Evolutionary conservation across 2,113 vertebrate species (phyloP).

Genomic region (Herpetotheres cachinnans): DNA sequence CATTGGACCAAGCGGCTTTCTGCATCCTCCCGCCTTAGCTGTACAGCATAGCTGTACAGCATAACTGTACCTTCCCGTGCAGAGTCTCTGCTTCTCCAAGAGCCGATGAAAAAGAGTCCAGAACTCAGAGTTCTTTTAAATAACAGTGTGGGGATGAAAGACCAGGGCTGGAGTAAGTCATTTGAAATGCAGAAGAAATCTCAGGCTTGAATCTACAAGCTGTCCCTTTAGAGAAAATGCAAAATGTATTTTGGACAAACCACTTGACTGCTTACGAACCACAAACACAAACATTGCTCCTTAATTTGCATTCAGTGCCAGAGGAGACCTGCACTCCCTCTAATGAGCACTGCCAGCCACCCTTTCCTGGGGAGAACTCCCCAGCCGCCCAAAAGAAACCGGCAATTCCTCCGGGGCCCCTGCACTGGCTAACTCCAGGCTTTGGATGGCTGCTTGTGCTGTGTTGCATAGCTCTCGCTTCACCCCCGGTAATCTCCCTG

Average conservation of each 20-base stretch:
- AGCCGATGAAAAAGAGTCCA: not conserved
- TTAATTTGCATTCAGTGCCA: conserved; percentile 65
- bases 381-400: conserved; percentile 31
- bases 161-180: not conserved
- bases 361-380: conserved; percentile 21
- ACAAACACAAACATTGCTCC: conserved; percentile 57
- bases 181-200: conserved; percentile 59
- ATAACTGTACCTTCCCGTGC: not conserved
- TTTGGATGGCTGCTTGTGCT: conserved; percentile 48
- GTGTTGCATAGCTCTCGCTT: not conserved
- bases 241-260: conserved; percentile 64
- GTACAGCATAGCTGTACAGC: not conserved
- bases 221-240: conserved; percentile 35
- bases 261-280: conserved; percentile 68
- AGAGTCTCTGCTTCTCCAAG: not conserved
- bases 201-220: conserved; percentile 12
- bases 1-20: not conserved
- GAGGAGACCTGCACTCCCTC: conserved; percentile 28
- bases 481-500: conserved; percentile 2
- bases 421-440: conserved; percentile 32
- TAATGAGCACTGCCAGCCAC: conserved; percentile 61
- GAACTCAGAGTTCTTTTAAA: conserved; percentile 20
- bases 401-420: conserved; percentile 13
- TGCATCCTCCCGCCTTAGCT: not conserved
- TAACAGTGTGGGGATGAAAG: conserved; percentile 38